These are phyloP conservation scores for Drosophila rhopaloa DNA, from an alignment of 1,140 invertebrate species.

Conservation along the genomic window DNA sequence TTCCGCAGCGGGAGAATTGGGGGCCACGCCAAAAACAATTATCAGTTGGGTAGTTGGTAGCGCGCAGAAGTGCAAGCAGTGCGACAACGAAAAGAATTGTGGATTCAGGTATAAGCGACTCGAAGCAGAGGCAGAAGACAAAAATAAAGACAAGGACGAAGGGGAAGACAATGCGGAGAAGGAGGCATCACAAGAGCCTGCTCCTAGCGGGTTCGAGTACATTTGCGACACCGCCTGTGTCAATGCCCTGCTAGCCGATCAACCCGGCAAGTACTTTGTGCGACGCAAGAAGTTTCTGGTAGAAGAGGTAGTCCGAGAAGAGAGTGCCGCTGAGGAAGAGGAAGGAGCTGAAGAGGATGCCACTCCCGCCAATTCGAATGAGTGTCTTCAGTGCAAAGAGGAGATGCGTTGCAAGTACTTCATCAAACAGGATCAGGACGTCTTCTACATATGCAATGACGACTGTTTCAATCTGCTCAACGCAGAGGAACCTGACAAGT, in stretches of 20 bases:
- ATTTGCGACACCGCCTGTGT: constrained; percentile 85
- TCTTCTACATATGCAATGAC: constrained; percentile 85
- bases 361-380: constrained; percentile 8
- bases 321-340: constrained; percentile 20
- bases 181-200: constrained; percentile 7
- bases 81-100: constrained; percentile 66
- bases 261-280: constrained; percentile 84
- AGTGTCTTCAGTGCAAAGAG: constrained; percentile 77
- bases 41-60: constrained; percentile 76
- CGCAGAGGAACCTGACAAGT: constrained; percentile 86
- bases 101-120: constrained; percentile 68
- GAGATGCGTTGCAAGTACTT: constrained; percentile 86
- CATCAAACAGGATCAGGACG: constrained; percentile 86
- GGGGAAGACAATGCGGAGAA: constrained; percentile 12
- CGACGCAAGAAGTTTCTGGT: constrained; percentile 83
- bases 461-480: constrained; percentile 86
- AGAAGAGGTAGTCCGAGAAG: constrained; percentile 60
- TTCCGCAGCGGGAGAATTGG: constrained; percentile 40
- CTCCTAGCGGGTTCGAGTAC: constrained; percentile 46
- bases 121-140: constrained; percentile 26
- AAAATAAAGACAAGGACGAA: constrained; percentile 15
- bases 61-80: constrained; percentile 68
- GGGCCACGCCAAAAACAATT: constrained; percentile 57
- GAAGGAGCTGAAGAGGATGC: constrained; percentile 14
- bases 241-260: constrained; percentile 69